These are phyloP conservation scores for Fundulus diaphanus DNA, from an alignment of 2,797 vertebrate genomes.

Conservation along the genomic window DNA sequence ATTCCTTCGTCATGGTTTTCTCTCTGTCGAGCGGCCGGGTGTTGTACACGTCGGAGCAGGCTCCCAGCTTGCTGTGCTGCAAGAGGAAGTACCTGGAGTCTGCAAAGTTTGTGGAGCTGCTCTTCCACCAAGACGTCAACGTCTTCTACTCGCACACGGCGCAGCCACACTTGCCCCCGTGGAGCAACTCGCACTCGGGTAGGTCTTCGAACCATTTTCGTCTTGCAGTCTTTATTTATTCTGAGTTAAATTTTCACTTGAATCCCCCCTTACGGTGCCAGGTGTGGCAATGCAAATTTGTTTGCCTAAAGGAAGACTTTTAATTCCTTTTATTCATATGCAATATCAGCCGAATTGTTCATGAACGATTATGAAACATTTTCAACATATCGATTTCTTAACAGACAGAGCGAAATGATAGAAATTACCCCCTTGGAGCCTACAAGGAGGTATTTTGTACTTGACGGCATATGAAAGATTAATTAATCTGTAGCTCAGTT, in stretches of 20 bases:
- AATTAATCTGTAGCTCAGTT: neutral
- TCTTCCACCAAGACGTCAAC: conserved; percentile 89
- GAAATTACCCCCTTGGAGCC: neutral
- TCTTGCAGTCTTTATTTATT: neutral
- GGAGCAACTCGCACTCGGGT: conserved; percentile 87
- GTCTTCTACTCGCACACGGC: conserved; percentile 88
- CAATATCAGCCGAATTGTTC: neutral
- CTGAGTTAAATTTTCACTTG: neutral
- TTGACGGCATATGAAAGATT: neutral
- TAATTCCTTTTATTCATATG: neutral
- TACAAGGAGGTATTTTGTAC: neutral
- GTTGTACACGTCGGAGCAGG: conserved; percentile 88
- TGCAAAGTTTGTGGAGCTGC: conserved; percentile 87
- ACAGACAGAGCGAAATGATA: neutral
- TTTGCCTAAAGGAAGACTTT: neutral
- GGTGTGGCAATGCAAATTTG: neutral
- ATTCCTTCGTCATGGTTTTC: conserved; percentile 89
- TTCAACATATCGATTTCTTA: neutral
- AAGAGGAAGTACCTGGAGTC: conserved; percentile 87
- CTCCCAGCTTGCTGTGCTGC: conserved; percentile 84
- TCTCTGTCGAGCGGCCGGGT: conserved; percentile 87
- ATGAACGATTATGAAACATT: neutral
- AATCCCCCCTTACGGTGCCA: neutral
- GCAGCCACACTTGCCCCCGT: conserved; percentile 85
- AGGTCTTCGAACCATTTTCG: conserved; percentile 14